Base-by-base conservation (phyloP, 2,888 invertebrate species). In the Abrostola triplasia region DNA sequence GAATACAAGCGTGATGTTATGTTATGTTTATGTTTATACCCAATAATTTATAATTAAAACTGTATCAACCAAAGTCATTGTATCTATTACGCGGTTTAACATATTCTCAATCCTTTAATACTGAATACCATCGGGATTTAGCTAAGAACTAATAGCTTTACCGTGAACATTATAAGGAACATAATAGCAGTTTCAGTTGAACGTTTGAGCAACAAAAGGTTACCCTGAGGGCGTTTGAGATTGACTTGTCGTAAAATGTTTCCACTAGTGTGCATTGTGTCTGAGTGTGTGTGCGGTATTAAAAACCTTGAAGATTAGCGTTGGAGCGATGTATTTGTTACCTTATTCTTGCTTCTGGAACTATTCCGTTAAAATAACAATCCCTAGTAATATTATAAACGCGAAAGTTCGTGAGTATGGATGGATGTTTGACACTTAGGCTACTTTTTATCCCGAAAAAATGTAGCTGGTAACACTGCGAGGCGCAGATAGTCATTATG, bases 131-230 rank as follows among this genome's bases (percentile, higher is more conserved):
- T 67, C 54, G 48, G 58, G 57, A 61, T 73, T 58, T 57, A 49
- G 42, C 48, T 67, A 36, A 50, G 41, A 49, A 5, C 12, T 24
- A 70, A 70, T 44, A 44, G 57, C 37, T 36, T 73, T 53, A 59
- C 42, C 24, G 24, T 49, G 35, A 53, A 51, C 57, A 40, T 67
- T 60, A 42, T 52, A 51, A 37, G 63, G 55, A 66, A 69, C 66
- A 59, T 66, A 73, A 77, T 75, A 77, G 66, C 51, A n/a, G 52
- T 61, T 42, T 36, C 37, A 37, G 64, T 61, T 67, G 12, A 70
- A 41, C 54, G 57, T 48, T 37, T 57, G n/a, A 9, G 48, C 58
- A 53, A 73, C 67, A 70, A 70, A 65, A 70, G 49, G 55, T n/a
- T 6, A 55, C 64, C 56, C 66, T 47, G 47, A 11, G 56, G 70